Percentiles rank a stretch among this genome's conserved stretches.
phyloP scores from a whole-genome alignment of 23 tunicate species.

The Diplosoma virens region DNA sequence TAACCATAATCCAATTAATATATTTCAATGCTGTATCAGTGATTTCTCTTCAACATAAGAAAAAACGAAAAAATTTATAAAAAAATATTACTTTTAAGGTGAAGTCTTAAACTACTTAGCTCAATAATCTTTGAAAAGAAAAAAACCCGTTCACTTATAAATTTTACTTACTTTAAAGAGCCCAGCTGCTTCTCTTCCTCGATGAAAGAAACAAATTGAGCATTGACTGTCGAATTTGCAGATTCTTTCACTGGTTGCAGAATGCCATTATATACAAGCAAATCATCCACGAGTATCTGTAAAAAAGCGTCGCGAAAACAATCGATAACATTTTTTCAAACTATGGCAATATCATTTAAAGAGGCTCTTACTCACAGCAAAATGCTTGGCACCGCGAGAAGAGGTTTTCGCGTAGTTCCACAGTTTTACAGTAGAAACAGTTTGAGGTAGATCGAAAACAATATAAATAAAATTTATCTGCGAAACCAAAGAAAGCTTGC shows the following conservation, averaged over 20 bases:
- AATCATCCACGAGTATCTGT: slow-evolving; percentile 62
- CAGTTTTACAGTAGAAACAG: slow-evolving; percentile 58
- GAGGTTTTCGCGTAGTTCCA: slow-evolving; percentile 83
- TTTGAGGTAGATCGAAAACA: slow-evolving; percentile 69
- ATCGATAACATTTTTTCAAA: no score
- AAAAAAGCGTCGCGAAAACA: no score
- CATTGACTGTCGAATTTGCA: background rate
- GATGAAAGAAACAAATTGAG: slow-evolving; percentile 17
- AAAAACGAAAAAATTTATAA: no score
- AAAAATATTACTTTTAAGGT: no score
- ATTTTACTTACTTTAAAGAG: no score
- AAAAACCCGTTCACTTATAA: no score
- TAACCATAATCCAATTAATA: no score
- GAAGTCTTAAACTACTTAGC: no score
- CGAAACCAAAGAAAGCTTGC: background rate
- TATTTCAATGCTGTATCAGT: no score
- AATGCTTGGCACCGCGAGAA: slow-evolving; percentile 52
- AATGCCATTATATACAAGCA: slow-evolving; percentile 62
- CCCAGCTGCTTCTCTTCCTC: background rate
- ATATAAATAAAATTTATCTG: slow-evolving; percentile 55
- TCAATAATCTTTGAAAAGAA: no score
- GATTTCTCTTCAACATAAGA: no score
- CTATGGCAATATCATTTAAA: no score
- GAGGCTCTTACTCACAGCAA: slow-evolving; percentile 29
- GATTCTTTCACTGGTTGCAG: slow-evolving; percentile 18